Evolutionary conservation across 1,140 invertebrate genomes (phyloP), one percentile per base, ranked within the genome.

Genomic region (Caerostris extrusa): DNA sequence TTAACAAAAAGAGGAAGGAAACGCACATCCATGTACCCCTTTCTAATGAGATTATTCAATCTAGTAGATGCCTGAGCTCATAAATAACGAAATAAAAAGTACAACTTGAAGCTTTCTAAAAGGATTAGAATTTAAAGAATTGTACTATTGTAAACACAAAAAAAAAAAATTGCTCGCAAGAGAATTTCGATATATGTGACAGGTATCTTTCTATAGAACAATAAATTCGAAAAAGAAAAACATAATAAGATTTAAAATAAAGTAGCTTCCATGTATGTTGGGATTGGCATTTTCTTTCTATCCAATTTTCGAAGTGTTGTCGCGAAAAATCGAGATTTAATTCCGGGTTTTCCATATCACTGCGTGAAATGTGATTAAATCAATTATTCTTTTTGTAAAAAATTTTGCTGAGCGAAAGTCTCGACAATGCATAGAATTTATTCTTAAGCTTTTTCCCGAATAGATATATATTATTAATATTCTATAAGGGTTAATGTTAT

Each of bases 231-330:
- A 14, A 55, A 34, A 57, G 64, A 87, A 64, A 88, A 14, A 0
- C 7, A 7, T 88, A 88, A 88, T 88, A 55, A 64, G 86, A 88
- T 88, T 88, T 88, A 14, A 88, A 64, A 64, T 50, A 88, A 88
- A 67, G 19, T 50, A 64, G 8, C 5, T 5, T 17, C 7, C 12
- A 34, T n/a, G 19, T 88, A 12, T 64, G 64, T 64, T 57, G 53
- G 50, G 60, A 61, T 88, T 67, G 58, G 34, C 57, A 10, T 64
- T 64, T 55, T 88, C 61, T 12, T 17, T 12, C n/a, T 67, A 64
- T 88, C 60, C 57, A 88, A 88, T 88, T 88, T 88, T 8, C 58
- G 8, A 88, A 61, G 50, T 17, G 86, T 19, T 53, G n/a, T 64
- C 5, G 34, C 60, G 17, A 19, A 64, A 64, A 88, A 8, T 3